Base-by-base conservation (phyloP, 64 coral and sea anemone species). In the Orbicella faveolata region DNA sequence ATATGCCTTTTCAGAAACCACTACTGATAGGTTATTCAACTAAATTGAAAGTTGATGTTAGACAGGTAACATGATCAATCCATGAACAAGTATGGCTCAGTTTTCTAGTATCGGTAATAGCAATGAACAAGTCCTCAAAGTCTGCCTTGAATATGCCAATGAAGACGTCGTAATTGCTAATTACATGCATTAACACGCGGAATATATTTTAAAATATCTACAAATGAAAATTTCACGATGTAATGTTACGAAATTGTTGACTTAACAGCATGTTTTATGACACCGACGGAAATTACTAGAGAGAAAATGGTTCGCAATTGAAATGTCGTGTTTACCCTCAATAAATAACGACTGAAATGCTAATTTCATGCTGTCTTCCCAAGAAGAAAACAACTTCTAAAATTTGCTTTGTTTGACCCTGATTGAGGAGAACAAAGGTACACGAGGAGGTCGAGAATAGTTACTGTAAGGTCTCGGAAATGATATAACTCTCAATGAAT, bases 191-290 rank as follows among this genome's bases (percentile, higher is more conserved):
- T 17, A 75, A 8, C 33, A 75, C 74, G 9, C 67, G 15, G 21
- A 78, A 78, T 7, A 51, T 6, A 78, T 51, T 30, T 53, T n/a
- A 51, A 51, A 51, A 51, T 53, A 44, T 77, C 37, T 78, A 78
- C 75, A 52, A 78, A 36, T 48, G 17, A 77, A 48, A 78, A 51
- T 48, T 44, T 78, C 37, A 17, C 18, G 20, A 9, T 21, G 16
- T 10, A 52, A 78, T 78, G 75, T 78, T 39, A 78, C 44, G 75
- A 3, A 78, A 19, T 23, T 78, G 16, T 78, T 78, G 75, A 78
- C 41, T 52, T 51, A 25, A 48, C 36, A 48, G 37, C 39, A 19
- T 10, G 18, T 78, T 51, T 48, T 52, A 51, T 78, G 15, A 44
- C 37, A 39, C 36, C 16, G 11, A 52, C 37, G 75, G 75, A 78